Percentiles rank a stretch among this genome's conserved stretches.
Evolutionary conservation across 1,140 invertebrate species (phyloP).

Genomic region (Drosophila virilis): DNA sequence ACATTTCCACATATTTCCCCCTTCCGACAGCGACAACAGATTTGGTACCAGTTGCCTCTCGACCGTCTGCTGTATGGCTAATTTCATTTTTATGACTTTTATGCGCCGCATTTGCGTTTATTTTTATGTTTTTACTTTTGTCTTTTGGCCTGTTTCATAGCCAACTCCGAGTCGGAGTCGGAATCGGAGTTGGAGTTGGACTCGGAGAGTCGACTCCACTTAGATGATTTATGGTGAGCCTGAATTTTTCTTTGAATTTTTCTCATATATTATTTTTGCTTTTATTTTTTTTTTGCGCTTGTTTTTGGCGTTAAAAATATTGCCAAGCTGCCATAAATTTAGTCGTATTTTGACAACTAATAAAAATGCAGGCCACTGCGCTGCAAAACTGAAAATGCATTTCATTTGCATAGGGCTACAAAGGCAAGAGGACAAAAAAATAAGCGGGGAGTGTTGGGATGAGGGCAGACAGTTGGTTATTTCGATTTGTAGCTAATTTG

Average conservation of each 20-base stretch:
- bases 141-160: slow-evolving; percentile 43
- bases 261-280: slow-evolving; percentile 24
- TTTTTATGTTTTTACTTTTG: slow-evolving; percentile 29
- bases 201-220: slow-evolving; percentile 41
- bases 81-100: slow-evolving; percentile 78
- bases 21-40: slow-evolving; percentile 3
- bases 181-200: slow-evolving; percentile 35
- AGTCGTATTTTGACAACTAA: slow-evolving; percentile 77
- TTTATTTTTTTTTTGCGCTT: slow-evolving; percentile 32
- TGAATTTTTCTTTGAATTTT: slow-evolving; percentile 59
- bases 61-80: slow-evolving; percentile 56
- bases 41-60: slow-evolving; percentile 10
- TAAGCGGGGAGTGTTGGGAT: not conserved
- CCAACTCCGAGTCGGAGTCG: slow-evolving; percentile 6
- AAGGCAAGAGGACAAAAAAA: slow-evolving; percentile 16
- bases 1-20: not conserved
- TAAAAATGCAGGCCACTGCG: slow-evolving; percentile 73
- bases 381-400: slow-evolving; percentile 62
- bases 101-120: slow-evolving; percentile 53
- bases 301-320: slow-evolving; percentile 78
- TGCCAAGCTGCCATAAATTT: slow-evolving; percentile 74
- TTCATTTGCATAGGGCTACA: slow-evolving; percentile 50
- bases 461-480: slow-evolving; percentile 16
- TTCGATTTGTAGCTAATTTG: slow-evolving; percentile 70
- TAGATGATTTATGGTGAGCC: slow-evolving; percentile 61